Conservation (phyloP, 2,113 vertebrate genomes). For the Heteronetta atricapilla region DNA sequence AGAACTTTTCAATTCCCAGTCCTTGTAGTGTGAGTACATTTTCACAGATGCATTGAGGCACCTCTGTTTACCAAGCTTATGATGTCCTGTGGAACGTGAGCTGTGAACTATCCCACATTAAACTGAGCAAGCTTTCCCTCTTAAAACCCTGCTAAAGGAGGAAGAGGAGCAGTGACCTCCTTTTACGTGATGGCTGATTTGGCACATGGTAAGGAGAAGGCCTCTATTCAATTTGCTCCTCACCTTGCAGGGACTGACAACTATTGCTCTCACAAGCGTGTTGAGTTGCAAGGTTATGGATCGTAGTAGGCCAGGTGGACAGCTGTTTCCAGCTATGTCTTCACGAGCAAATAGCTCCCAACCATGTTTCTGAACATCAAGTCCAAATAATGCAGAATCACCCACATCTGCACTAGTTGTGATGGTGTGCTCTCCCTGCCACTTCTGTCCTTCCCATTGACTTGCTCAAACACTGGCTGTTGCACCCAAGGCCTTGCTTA, state of each 20-base stretch:
- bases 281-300: background rate
- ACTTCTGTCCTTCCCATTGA: too few relatives aligned
- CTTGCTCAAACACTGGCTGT: too few relatives aligned
- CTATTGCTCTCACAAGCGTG: background rate
- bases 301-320: background rate
- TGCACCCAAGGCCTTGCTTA: too few relatives aligned
- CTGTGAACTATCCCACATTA: background rate
- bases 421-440: too few relatives aligned
- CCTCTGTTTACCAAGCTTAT: background rate
- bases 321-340: background rate
- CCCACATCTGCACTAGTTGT: background rate
- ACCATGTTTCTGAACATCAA: fast-evolving
- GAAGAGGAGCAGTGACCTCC: background rate
- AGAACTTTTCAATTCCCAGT: background rate
- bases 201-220: background rate
- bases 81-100: background rate
- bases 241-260: background rate
- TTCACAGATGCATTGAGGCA: background rate
- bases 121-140: background rate
- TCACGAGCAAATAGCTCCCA: background rate
- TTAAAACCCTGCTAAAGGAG: background rate
- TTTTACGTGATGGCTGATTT: background rate
- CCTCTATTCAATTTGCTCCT: background rate
- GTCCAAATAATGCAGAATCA: background rate
- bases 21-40: background rate